Conservation (phyloP, 2,113 vertebrate genomes). For the Protobothrops mucrosquamatus region DNA sequence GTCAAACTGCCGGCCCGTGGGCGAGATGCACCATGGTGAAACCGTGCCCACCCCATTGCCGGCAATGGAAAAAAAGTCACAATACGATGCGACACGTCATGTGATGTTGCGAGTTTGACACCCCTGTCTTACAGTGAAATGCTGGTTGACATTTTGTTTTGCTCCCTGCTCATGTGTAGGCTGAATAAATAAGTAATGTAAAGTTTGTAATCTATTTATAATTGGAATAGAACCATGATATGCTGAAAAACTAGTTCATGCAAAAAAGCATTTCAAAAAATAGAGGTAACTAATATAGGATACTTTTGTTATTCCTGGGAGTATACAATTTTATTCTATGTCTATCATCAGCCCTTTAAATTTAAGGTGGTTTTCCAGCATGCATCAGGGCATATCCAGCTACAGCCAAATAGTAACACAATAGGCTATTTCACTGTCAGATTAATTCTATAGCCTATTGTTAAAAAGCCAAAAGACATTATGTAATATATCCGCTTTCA, state of each 20-base stretch:
- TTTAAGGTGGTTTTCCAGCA: neutral
- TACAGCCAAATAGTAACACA: neutral
- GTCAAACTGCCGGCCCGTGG: too few species aligned
- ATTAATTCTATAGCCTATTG: neutral
- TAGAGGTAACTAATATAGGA: neutral
- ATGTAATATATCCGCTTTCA: neutral
- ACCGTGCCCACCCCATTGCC: too few species aligned
- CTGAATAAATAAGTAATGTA: neutral
- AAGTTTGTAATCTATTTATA: neutral
- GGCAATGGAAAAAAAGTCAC: too few species aligned
- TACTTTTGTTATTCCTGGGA: neutral
- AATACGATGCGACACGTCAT: too few species aligned
- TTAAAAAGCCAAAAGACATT: neutral
- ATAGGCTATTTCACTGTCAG: constrained; percentile 7
- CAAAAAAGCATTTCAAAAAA: neutral
- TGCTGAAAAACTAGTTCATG: neutral
- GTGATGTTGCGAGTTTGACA: too few species aligned
- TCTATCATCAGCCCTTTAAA: neutral
- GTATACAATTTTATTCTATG: neutral
- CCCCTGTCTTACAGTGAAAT: too few species aligned
- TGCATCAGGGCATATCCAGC: neutral
- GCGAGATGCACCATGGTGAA: too few species aligned
- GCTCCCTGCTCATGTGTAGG: neutral
- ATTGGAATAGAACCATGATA: too few species aligned
- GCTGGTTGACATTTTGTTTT: neutral